A percentile compares a stretch with the other conserved stretches of the same genome.
Evolutionary conservation across 2,888 invertebrate genomes (phyloP).

Genomic region (Punctoribates punctum): DNA sequence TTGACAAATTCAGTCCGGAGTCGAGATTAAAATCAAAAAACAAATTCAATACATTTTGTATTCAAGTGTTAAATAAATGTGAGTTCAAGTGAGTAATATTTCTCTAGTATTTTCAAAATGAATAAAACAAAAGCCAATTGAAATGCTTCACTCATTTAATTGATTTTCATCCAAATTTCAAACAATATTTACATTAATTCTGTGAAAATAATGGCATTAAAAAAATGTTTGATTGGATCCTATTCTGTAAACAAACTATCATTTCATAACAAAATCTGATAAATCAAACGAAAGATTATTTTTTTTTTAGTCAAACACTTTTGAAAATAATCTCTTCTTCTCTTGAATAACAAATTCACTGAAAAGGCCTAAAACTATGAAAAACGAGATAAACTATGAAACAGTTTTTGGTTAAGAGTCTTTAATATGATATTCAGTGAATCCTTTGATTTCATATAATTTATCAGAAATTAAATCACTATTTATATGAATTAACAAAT

Average conservation of each 20-base stretch:
- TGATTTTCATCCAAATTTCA: background rate
- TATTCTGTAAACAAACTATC: background rate
- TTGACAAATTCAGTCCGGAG: background rate
- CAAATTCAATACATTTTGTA: background rate
- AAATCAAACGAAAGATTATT: background rate
- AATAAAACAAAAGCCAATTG: background rate
- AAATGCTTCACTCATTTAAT: slow-evolving; percentile 1
- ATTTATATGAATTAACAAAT: background rate
- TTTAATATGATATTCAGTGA: background rate
- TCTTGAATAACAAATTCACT: background rate
- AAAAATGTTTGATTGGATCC: background rate
- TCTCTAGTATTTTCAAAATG: background rate
- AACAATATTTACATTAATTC: background rate
- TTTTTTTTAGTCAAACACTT: background rate
- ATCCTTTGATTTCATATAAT: background rate
- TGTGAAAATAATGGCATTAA: background rate
- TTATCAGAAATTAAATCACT: background rate
- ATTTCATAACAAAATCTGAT: background rate
- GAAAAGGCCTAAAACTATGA: too few species aligned
- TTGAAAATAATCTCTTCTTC: background rate
- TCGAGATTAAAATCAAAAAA: slow-evolving; percentile 1
- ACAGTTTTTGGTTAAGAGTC: background rate
- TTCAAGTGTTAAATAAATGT: background rate
- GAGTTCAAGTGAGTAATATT: too few species aligned
- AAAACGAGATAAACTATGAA: background rate